These are phyloP conservation scores for Eristalis pertinax DNA, from an alignment of 2,888 invertebrate species.

Conservation along the genomic window DNA sequence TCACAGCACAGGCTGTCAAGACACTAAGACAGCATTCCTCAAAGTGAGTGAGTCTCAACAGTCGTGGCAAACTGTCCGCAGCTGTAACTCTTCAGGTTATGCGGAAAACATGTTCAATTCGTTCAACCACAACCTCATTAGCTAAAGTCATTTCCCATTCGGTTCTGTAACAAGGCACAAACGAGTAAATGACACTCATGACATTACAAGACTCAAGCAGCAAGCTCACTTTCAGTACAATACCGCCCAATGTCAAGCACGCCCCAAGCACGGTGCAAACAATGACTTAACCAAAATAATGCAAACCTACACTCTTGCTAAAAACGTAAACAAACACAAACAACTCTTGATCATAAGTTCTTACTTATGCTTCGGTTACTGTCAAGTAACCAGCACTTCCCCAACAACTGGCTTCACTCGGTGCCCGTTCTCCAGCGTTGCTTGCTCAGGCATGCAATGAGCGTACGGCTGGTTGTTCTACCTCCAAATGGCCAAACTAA, in stretches of 20 bases:
- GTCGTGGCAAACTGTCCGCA: too few species aligned
- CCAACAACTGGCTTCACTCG: slow-evolving; percentile 3
- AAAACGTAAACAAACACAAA: slow-evolving; percentile 17
- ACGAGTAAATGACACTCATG: neutral
- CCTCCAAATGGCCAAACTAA: slow-evolving; percentile 2
- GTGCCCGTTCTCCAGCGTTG: neutral
- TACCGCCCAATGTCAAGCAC: slow-evolving; percentile 30
- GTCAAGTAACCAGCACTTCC: neutral
- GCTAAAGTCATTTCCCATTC: neutral
- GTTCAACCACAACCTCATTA: neutral
- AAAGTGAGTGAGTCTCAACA: neutral
- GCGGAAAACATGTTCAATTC: neutral
- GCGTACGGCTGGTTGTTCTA: slow-evolving; percentile 3
- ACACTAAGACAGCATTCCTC: neutral
- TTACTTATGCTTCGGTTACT: slow-evolving; percentile 15
- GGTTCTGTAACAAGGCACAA: neutral
- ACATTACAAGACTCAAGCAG: neutral
- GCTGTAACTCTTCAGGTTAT: neutral
- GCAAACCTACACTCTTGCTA: slow-evolving; percentile 5
- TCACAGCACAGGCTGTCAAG: neutral
- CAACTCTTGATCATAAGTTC: slow-evolving; percentile 6
- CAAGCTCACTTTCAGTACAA: slow-evolving; percentile 12
- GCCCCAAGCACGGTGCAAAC: neutral
- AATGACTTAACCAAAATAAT: neutral
- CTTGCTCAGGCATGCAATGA: neutral